These are phyloP conservation scores for Pseudomyrmex flavicornis DNA, from an alignment of 1,140 invertebrate species.

Conservation along the genomic window DNA sequence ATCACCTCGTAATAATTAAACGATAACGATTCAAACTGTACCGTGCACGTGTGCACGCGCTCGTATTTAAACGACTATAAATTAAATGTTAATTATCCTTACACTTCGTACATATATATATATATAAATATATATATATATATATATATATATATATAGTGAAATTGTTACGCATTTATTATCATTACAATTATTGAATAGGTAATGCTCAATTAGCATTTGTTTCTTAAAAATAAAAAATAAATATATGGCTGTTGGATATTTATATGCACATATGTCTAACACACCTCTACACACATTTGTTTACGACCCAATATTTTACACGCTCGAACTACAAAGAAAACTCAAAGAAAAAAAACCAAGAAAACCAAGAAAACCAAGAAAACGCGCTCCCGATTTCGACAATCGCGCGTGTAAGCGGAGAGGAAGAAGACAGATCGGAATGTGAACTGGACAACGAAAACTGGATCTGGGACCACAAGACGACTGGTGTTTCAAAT, in stretches of 20 bases:
- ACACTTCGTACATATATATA: constrained; percentile 81
- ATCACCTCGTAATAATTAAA: constrained; percentile 80
- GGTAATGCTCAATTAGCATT: constrained; percentile 86
- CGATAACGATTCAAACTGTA: constrained; percentile 81
- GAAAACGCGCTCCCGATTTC: not conserved
- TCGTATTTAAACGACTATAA: constrained; percentile 85
- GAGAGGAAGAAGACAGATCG: constrained; percentile 1
- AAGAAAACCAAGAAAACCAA: too few relatives aligned
- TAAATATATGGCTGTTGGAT: constrained; percentile 86
- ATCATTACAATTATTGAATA: constrained; percentile 86
- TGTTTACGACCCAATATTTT: not conserved
- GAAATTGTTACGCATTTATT: constrained; percentile 86
- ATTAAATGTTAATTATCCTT: constrained; percentile 85
- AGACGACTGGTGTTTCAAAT: constrained; percentile 69
- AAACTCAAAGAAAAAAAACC: not conserved
- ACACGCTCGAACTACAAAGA: not conserved
- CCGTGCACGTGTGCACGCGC: constrained; percentile 80
- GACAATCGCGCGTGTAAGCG: not conserved
- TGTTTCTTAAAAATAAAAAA: constrained; percentile 86
- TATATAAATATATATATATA: constrained; percentile 34
- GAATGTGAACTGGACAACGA: constrained; percentile 2
- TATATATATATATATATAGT: constrained; percentile 45
- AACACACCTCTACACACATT: constrained; percentile 34
- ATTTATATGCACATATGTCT: constrained; percentile 79
- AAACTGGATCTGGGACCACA: constrained; percentile 11